These are phyloP conservation scores for Spicauda simplicius DNA, from an alignment of 2,888 invertebrate species.

Conservation along the genomic window DNA sequence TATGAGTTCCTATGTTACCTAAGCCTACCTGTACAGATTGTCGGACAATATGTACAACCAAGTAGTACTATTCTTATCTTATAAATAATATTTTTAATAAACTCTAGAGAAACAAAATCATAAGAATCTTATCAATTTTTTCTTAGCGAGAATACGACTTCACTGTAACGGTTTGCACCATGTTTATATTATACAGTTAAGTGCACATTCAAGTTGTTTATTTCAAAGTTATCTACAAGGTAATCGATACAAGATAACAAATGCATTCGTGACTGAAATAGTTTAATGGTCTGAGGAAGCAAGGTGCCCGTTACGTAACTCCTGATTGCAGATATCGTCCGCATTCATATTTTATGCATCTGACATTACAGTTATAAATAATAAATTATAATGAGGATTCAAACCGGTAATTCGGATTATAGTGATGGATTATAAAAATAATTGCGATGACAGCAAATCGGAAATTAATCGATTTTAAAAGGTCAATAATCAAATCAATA, in stretches of 20 bases:
- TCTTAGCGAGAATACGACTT: neutral
- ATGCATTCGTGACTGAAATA: conserved; percentile 33
- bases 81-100: too few relatives aligned
- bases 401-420: neutral
- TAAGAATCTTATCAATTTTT: neutral
- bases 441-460: neutral
- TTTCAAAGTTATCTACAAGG: conserved; percentile 30
- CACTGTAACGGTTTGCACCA: neutral
- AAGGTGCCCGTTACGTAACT: conserved; percentile 24
- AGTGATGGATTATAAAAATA: neutral
- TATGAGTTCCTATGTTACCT: too few relatives aligned
- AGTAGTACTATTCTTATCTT: too few relatives aligned
- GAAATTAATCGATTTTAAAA: neutral
- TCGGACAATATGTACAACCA: too few relatives aligned
- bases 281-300: conserved; percentile 30
- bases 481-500: neutral
- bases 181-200: neutral
- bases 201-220: conserved; percentile 24
- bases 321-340: conserved; percentile 28
- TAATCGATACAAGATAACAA: conserved; percentile 33
- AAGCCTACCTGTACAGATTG: too few relatives aligned
- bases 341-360: conserved; percentile 28
- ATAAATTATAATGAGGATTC: neutral
- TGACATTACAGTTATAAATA: conserved; percentile 21
- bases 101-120: too few relatives aligned